phyloP scores from a whole-genome alignment of 1,140 invertebrate genomes.

The Camponotus vicinus region DNA sequence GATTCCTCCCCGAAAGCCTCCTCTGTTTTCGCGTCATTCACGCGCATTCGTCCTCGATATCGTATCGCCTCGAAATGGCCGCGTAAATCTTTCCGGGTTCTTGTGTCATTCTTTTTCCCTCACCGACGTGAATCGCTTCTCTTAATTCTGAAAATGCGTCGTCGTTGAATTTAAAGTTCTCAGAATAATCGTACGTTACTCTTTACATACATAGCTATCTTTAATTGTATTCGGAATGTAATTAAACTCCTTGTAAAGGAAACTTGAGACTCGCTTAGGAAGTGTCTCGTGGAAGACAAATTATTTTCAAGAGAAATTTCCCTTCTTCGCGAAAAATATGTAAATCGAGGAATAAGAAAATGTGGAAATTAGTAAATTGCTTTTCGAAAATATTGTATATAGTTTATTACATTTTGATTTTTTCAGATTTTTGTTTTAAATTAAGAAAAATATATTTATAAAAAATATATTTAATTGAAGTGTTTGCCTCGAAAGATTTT shows the following conservation, averaged over 20 bases:
- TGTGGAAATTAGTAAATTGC: neutral
- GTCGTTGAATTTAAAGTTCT: no score
- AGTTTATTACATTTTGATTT: no score
- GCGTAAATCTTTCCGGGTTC: neutral
- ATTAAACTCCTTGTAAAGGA: neutral
- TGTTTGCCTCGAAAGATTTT: no score
- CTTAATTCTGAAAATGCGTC: neutral
- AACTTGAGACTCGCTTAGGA: neutral
- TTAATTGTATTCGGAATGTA: no score
- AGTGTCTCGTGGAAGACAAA: neutral
- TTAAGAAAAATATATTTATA: no score
- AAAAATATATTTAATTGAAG: no score
- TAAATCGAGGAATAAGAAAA: neutral
- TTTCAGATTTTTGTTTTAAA: no score
- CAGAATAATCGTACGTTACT: no score
- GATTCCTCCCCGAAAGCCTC: constrained; percentile 1
- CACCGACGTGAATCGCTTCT: neutral
- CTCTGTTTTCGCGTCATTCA: neutral
- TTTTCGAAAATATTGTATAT: neutral
- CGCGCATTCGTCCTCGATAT: neutral
- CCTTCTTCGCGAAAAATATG: neutral
- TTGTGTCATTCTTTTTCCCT: neutral
- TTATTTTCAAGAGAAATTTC: neutral
- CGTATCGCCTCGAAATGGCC: neutral
- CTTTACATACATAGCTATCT: no score